phyloP scores from a whole-genome alignment of 2,113 vertebrate species.

The Sinocyclocheilus grahami region DNA sequence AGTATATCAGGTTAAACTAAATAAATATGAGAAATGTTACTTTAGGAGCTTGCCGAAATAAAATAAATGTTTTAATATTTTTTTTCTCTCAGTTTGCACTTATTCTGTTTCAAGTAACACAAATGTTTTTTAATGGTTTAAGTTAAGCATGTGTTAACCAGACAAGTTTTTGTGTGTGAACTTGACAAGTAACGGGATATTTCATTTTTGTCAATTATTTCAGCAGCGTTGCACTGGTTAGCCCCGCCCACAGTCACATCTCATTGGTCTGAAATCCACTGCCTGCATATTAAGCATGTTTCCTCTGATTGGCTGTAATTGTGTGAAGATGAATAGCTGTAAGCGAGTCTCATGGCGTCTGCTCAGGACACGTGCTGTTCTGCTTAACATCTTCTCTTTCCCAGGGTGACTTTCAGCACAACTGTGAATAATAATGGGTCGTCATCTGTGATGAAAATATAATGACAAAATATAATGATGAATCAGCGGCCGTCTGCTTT shows the following conservation, averaged over 20 bases:
- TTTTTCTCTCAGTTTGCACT: too few species aligned
- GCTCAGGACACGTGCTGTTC: background rate
- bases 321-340: background rate
- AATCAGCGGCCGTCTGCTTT: background rate
- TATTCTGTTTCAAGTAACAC: background rate
- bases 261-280: background rate
- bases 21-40: too few species aligned
- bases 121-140: background rate
- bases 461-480: slow-evolving; percentile 3
- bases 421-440: slow-evolving; percentile 11
- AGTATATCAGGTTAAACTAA: too few species aligned
- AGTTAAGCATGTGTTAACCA: background rate
- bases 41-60: too few species aligned
- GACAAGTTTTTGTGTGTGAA: background rate
- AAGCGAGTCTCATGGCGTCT: background rate
- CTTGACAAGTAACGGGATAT: background rate
- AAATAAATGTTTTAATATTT: too few species aligned
- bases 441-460: slow-evolving; percentile 17
- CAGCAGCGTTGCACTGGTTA: background rate
- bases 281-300: background rate
- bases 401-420: background rate
- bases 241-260: background rate
- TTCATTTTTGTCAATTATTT: too few species aligned
- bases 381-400: background rate
- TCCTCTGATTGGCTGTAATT: background rate